phyloP scores from a whole-genome alignment of 2,113 vertebrate genomes.

The Pogonocichla stellata region DNA sequence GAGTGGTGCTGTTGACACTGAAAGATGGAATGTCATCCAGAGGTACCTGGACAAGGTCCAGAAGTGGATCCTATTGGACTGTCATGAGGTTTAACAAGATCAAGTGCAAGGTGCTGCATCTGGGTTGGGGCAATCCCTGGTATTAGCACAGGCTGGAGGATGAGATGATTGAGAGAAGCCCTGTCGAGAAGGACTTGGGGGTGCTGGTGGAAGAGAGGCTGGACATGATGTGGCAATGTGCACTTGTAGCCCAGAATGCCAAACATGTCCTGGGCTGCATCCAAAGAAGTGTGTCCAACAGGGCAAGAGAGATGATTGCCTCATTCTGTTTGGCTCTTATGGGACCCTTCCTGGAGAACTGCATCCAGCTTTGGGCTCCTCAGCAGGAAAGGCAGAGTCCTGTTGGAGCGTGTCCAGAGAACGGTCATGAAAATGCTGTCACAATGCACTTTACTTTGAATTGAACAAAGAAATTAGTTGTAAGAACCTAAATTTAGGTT shows the following conservation, averaged over 20 bases:
- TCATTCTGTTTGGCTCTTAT: rapidly evolving
- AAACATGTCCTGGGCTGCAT: neutral
- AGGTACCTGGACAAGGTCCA: neutral
- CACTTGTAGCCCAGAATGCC: neutral
- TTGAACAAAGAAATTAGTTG: neutral
- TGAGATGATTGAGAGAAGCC: neutral
- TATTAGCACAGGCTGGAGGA: too few species aligned
- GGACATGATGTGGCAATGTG: neutral
- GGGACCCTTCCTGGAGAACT: neutral
- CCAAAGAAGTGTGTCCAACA: neutral
- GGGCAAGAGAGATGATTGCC: neutral
- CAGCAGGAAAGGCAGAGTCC: neutral
- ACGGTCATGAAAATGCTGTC: too few species aligned
- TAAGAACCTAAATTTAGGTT: neutral
- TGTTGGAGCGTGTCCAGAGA: neutral
- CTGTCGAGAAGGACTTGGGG: neutral
- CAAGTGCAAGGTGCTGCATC: neutral
- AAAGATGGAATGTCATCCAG: neutral
- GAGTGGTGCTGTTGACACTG: neutral
- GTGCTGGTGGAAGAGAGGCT: too few species aligned
- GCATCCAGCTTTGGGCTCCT: neutral
- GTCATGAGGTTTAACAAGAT: neutral
- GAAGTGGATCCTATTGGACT: too few species aligned
- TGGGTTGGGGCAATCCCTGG: neutral
- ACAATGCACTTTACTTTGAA: neutral